These are phyloP conservation scores for Chrysoperla carnea DNA, from an alignment of 1,140 invertebrate genomes.

Conservation along the genomic window DNA sequence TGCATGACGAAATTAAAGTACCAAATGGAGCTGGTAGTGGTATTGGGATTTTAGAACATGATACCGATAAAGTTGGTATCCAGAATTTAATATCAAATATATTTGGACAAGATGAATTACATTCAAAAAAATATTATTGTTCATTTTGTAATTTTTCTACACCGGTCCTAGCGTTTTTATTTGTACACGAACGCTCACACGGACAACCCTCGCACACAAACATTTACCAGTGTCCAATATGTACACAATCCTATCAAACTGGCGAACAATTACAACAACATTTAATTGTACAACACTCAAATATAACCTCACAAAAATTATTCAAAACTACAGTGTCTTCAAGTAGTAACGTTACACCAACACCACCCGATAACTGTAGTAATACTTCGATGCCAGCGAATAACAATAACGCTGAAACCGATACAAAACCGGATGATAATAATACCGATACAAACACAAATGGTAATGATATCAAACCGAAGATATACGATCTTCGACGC, in stretches of 20 bases:
- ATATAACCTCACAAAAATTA: too few relatives aligned
- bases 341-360: too few relatives aligned
- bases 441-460: slow-evolving; percentile 4
- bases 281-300: too few relatives aligned
- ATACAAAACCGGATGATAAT: background rate
- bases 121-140: slow-evolving; percentile 64
- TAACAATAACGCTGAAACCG: too few relatives aligned
- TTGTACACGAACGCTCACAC: slow-evolving; percentile 78
- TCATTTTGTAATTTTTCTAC: slow-evolving; percentile 80
- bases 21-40: slow-evolving; percentile 32
- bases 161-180: slow-evolving; percentile 70
- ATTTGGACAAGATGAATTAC: slow-evolving; percentile 32
- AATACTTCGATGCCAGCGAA: too few relatives aligned
- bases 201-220: slow-evolving; percentile 17
- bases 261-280: background rate
- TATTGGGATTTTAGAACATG: slow-evolving; percentile 17
- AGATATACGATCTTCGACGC: background rate
- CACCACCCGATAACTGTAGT: too few relatives aligned
- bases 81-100: slow-evolving; percentile 36
- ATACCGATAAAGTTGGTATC: slow-evolving; percentile 13
- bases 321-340: too few relatives aligned
- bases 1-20: slow-evolving; percentile 27
- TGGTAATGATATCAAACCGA: background rate
- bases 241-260: background rate
- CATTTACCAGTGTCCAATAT: background rate